These are phyloP conservation scores for Phasianus colchicus DNA, from an alignment of 2,113 vertebrate species.

Conservation along the genomic window DNA sequence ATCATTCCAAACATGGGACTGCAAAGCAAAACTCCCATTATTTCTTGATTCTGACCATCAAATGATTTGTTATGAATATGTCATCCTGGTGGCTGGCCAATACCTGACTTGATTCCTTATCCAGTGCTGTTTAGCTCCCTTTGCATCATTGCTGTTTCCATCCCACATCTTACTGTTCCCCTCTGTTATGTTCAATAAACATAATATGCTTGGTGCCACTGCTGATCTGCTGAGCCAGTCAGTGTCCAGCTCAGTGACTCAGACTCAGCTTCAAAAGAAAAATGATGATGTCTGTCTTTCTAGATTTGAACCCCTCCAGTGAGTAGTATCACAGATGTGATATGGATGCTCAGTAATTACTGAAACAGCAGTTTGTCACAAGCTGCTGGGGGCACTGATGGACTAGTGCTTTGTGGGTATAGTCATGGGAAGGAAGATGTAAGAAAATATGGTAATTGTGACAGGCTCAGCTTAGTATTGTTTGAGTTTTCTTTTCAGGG, in stretches of 20 bases:
- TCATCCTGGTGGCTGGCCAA: conserved; percentile 55
- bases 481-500: not conserved
- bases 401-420: conserved; percentile 18
- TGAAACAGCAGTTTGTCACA: conserved; percentile 54
- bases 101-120: conserved; percentile 40
- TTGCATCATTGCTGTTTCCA: not conserved
- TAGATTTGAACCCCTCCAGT: conserved; percentile 24
- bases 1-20: not conserved
- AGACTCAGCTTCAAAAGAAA: conserved; percentile 35
- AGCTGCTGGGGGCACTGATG: conserved; percentile 36
- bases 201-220: conserved; percentile 31
- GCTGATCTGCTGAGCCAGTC: conserved; percentile 46
- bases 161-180: not conserved
- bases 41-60: conserved; percentile 44
- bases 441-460: not conserved
- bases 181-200: conserved; percentile 28
- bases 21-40: conserved; percentile 37
- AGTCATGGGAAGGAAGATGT: conserved; percentile 4
- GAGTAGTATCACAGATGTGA: conserved; percentile 45
- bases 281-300: conserved; percentile 38
- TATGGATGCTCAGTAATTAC: conserved; percentile 44
- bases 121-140: not conserved
- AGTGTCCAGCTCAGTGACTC: not conserved
- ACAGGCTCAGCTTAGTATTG: not conserved
- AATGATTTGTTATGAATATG: conserved; percentile 60